Conservation (phyloP, 2,888 invertebrate genomes). For the Resseliella maxima region DNA sequence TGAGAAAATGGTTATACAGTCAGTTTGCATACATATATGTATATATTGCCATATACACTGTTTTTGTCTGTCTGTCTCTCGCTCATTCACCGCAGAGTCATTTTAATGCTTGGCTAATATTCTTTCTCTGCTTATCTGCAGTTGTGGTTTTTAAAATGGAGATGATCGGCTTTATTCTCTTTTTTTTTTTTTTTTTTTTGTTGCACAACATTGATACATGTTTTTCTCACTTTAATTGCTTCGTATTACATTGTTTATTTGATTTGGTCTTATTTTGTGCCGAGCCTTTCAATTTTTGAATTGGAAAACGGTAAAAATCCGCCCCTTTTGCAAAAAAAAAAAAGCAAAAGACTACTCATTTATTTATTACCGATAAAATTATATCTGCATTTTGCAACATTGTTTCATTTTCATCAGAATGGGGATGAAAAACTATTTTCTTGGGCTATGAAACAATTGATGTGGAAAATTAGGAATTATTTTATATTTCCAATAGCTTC, state of each 20-base stretch:
- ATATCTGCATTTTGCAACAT: not conserved
- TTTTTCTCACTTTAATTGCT: constrained; percentile 5
- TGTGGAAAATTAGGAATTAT: too few relatives aligned
- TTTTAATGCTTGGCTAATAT: not conserved
- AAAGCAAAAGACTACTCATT: not conserved
- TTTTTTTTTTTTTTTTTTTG: too few relatives aligned
- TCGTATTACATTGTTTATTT: not conserved
- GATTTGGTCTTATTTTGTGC: not conserved
- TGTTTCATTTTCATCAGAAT: not conserved
- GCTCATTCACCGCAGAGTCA: not conserved
- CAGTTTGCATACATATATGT: too few relatives aligned
- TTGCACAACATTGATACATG: constrained; percentile 17
- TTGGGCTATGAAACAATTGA: not conserved
- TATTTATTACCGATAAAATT: constrained; percentile 3
- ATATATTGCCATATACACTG: constrained; percentile 1
- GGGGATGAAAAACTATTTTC: not conserved
- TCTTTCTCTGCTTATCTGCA: not conserved
- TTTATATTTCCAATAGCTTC: too few relatives aligned
- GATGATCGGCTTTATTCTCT: constrained; percentile 26
- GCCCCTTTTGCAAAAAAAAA: not conserved
- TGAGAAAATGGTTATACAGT: not conserved
- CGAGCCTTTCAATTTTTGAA: not conserved
- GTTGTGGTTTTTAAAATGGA: constrained; percentile 22
- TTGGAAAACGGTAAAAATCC: not conserved
- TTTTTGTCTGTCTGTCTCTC: not conserved